Base-by-base conservation (phyloP, 2,797 vertebrate species). In the Pterois miles region DNA sequence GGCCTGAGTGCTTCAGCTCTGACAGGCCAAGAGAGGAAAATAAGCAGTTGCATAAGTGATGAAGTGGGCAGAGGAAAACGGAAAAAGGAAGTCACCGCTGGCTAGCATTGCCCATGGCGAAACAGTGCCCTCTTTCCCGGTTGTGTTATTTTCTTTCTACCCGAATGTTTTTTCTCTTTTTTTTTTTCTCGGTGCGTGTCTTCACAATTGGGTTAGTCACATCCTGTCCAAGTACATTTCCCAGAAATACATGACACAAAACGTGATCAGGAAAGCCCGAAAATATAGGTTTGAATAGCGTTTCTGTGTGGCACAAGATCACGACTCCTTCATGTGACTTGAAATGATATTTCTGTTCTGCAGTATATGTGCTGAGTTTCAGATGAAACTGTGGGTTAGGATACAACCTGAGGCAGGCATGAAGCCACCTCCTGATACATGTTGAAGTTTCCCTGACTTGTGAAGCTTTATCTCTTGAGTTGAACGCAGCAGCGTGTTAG, bases 111-210 rank as follows among this genome's bases (percentile, higher is more conserved):
- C 91, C 36, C 56, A 76, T 86, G 86, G 88, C 89, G 91, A 91
- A 92, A 92, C 90, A 89, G 85, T 93, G 93, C 92, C 91, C 91
- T 92, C 88, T 89, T 92, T 93, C 87, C 91, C 65, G 38, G 65
- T 70, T 85, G 70, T 81, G 85, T 85, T 71, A n/a, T 80, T 86
- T 83, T 86, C 71, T 77, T 86, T 78, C 56, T 68, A 23, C 65
- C 60, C 53, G 2, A 67, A 75, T 64, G n/a, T 82, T 76, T 83
- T 67, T 25, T 65, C n/a, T 27, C 27, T 74, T 54, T 34, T 58
- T 59, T 71, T 73, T 11, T 76, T 57, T 31, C 25, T 70, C 29
- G 81, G 23, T 40, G 69, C 22, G n/a, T 83, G 82, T 76, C 75
- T 86, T 91, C 48, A 76, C 73, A 87, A 82, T 65, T 71, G 69